Percentiles rank a stretch among this genome's conserved stretches.
phyloP scores from a whole-genome alignment of 2,113 vertebrate genomes.

The Sakesphorus luctuosus region DNA sequence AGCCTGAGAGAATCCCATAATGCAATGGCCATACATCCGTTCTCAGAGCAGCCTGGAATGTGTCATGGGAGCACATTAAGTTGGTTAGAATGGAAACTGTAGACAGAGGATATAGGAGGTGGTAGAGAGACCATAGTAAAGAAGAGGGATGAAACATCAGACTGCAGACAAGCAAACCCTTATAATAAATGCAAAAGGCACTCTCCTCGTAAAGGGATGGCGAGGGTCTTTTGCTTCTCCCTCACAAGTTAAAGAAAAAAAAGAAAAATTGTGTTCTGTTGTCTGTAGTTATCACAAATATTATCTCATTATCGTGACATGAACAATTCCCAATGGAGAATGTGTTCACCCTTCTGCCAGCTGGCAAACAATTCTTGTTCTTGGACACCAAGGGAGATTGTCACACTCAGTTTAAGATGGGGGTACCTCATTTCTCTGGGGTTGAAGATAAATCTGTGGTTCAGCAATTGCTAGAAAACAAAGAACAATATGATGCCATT shows the following conservation, averaged over 20 bases:
- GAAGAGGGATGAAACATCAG: not conserved
- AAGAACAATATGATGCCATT: not conserved
- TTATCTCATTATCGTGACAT: not conserved
- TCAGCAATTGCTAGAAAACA: not conserved
- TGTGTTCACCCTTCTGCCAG: not conserved
- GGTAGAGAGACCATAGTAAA: not conserved
- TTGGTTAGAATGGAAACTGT: not conserved
- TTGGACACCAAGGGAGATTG: not conserved
- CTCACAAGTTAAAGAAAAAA: not conserved
- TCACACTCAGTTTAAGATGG: not conserved
- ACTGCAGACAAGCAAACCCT: not conserved
- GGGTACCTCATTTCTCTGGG: not conserved
- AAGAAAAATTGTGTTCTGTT: not conserved
- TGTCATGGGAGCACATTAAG: accelerated
- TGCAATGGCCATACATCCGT: not conserved
- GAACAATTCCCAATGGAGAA: not conserved
- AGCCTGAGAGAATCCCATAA: not conserved
- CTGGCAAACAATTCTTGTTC: not conserved
- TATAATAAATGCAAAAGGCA: not conserved
- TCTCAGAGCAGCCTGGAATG: not conserved
- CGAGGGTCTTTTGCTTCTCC: not conserved
- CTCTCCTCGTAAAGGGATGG: not conserved
- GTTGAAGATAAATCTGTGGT: not conserved
- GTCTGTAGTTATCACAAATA: not conserved
- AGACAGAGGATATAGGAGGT: not conserved